Evolutionary conservation across 1,140 invertebrate genomes (phyloP).

Genomic region (Bemisia tabaci): DNA sequence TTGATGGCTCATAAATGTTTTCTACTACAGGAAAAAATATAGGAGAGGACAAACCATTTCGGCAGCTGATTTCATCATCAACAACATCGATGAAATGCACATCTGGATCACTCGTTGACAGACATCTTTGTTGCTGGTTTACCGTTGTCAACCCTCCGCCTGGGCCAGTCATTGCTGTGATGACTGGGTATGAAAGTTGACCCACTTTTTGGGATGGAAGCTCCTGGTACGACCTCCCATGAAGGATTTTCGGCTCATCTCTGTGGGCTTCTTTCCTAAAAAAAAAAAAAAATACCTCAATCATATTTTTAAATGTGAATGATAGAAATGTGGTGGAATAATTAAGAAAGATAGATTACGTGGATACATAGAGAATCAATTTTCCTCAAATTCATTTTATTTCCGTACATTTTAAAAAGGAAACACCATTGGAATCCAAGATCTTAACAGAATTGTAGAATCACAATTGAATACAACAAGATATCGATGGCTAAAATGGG

Average conservation of each 20-base stretch:
- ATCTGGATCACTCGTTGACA: constrained; percentile 49
- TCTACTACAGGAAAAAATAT: no score
- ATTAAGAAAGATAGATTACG: neutral
- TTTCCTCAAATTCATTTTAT: no score
- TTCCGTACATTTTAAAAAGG: no score
- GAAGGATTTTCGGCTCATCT: constrained; percentile 43
- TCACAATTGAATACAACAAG: no score
- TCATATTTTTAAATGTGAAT: constrained; percentile 1
- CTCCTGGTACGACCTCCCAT: constrained; percentile 49
- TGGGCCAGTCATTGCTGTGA: constrained; percentile 58
- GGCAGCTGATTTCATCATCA: constrained; percentile 35
- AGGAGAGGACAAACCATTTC: no score
- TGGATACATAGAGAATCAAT: constrained; percentile 2
- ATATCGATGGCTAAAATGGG: no score
- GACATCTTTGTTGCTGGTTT: constrained; percentile 46
- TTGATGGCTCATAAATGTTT: no score
- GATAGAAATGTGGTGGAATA: constrained; percentile 3
- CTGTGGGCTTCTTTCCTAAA: constrained; percentile 17
- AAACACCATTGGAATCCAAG: no score
- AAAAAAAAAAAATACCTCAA: neutral
- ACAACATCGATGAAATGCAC: constrained; percentile 60
- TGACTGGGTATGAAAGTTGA: constrained; percentile 36
- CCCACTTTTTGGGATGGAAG: constrained; percentile 42
- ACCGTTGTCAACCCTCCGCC: constrained; percentile 60
- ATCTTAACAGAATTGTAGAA: no score